Percentiles rank a stretch among this genome's conserved stretches.
These are phyloP conservation scores for Masticophis lateralis DNA, from an alignment of 2,797 vertebrate genomes.

Conservation along the genomic window DNA sequence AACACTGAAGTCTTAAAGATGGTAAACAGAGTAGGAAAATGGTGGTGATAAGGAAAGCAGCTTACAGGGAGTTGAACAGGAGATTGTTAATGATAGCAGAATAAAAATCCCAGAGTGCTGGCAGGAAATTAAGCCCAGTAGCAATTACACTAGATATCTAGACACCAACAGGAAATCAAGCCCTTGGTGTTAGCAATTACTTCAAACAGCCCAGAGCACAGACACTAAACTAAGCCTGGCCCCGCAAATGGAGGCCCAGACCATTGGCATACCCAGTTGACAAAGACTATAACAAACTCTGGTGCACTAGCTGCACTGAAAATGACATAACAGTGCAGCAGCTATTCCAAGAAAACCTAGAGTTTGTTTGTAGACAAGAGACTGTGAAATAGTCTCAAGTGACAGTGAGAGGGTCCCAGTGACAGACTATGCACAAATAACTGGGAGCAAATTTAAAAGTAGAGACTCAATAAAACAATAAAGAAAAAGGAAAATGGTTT, in stretches of 20 bases:
- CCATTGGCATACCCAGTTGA: background rate
- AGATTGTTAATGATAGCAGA: background rate
- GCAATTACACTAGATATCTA: background rate
- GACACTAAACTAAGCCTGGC: background rate
- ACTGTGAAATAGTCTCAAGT: background rate
- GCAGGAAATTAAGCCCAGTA: background rate
- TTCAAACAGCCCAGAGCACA: background rate
- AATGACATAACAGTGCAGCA: background rate
- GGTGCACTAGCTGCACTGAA: background rate
- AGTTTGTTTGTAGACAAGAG: background rate
- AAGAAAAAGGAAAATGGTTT: background rate
- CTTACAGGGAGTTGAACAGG: background rate
- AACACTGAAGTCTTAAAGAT: background rate
- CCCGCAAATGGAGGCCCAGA: background rate
- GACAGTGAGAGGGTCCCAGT: background rate
- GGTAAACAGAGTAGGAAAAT: background rate
- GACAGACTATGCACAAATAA: background rate
- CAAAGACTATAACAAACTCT: background rate
- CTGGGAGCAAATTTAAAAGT: background rate
- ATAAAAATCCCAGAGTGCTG: background rate
- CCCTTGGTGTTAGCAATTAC: background rate
- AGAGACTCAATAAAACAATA: background rate
- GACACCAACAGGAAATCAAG: background rate
- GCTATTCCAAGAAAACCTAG: background rate
- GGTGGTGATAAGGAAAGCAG: background rate